Percentiles rank a stretch among this genome's conserved stretches.
Evolutionary conservation across 2,113 vertebrate genomes (phyloP).

Genomic region (Hystrix cristata): DNA sequence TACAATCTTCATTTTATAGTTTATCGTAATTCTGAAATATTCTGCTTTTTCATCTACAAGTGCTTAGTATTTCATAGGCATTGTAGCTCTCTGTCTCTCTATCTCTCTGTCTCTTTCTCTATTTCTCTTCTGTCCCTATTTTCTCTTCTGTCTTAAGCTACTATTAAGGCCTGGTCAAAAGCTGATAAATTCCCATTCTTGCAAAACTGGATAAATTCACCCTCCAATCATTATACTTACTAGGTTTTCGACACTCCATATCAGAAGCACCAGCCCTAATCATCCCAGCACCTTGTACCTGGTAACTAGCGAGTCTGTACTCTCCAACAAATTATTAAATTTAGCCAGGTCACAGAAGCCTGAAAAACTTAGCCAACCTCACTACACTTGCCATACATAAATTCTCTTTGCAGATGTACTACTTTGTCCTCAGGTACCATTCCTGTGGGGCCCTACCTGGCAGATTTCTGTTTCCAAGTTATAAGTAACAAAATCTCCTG

Average conservation of each 20-base stretch:
- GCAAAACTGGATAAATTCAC: neutral
- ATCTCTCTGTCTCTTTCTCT: neutral
- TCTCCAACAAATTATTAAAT: neutral
- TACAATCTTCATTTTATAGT: neutral
- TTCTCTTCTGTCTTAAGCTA: neutral
- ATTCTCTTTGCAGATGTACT: neutral
- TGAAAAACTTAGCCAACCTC: neutral
- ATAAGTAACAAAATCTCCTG: neutral
- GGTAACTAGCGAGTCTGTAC: neutral
- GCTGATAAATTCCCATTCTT: neutral
- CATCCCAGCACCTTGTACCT: neutral
- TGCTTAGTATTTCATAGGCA: neutral
- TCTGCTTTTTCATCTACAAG: neutral
- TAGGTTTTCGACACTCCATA: neutral
- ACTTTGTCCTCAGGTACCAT: neutral
- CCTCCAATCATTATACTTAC: neutral
- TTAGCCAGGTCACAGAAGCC: neutral
- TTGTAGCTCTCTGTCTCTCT: neutral
- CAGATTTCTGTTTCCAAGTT: neutral
- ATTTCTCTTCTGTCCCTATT: neutral
- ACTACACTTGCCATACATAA: neutral
- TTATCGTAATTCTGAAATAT: neutral
- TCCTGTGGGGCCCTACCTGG: neutral
- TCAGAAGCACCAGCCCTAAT: accelerated
- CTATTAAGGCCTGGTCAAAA: neutral